phyloP scores from a whole-genome alignment of 2,113 vertebrate species.

The Solenodon paradoxus region DNA sequence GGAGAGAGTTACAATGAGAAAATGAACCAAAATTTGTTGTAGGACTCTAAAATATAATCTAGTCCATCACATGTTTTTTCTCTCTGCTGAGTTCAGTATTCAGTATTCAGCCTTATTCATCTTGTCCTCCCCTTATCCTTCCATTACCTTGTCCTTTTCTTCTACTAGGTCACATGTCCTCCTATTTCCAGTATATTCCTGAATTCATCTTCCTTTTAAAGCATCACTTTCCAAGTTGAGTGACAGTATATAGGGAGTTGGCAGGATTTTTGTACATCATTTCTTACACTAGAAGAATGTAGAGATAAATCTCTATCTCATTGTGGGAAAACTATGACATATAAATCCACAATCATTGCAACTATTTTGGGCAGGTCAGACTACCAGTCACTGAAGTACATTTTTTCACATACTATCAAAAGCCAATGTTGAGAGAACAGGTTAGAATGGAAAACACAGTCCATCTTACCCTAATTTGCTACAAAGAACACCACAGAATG shows the following conservation, averaged over 20 bases:
- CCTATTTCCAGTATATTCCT: neutral
- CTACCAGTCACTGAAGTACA: neutral
- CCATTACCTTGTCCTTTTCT: neutral
- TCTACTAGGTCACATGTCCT: neutral
- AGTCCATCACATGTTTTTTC: neutral
- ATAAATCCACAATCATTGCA: neutral
- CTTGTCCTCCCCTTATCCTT: neutral
- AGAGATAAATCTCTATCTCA: neutral
- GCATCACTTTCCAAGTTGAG: neutral
- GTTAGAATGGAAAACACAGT: neutral
- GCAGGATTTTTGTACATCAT: neutral
- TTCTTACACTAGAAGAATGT: neutral
- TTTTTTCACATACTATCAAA: neutral
- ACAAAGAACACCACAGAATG: neutral
- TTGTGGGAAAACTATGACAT: neutral
- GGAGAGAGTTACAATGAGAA: neutral
- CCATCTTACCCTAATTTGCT: neutral
- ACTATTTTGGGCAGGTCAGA: neutral
- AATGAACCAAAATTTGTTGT: neutral
- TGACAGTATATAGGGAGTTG: neutral
- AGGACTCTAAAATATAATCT: neutral
- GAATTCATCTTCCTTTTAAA: neutral
- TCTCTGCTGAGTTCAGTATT: neutral
- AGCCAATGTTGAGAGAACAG: neutral
- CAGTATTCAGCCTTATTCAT: neutral